These are phyloP conservation scores for Glyphotaelius pellucidus DNA, from an alignment of 2,888 invertebrate genomes.

Conservation along the genomic window DNA sequence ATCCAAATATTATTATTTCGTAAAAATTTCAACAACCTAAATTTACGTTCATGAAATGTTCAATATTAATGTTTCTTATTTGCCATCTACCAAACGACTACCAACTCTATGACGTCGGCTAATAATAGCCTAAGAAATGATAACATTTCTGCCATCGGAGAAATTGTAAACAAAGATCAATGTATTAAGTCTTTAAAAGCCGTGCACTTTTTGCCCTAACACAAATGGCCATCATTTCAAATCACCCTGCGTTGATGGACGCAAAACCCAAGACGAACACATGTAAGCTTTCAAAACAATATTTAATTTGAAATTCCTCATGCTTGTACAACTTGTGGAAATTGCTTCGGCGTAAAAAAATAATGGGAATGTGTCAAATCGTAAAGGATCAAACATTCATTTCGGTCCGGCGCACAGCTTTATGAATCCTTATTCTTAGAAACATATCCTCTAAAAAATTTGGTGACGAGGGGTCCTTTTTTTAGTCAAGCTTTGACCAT, in stretches of 20 bases:
- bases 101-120: too few relatives aligned
- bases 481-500: conserved; percentile 45
- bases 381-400: conserved; percentile 3
- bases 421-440: conserved; percentile 39
- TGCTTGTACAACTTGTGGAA: conserved; percentile 17
- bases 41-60: too few relatives aligned
- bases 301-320: conserved; percentile 6
- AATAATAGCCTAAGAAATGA: too few relatives aligned
- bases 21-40: too few relatives aligned
- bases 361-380: conserved; percentile 47
- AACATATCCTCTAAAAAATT: conserved; percentile 41
- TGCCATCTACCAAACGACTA: too few relatives aligned
- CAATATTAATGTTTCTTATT: too few relatives aligned
- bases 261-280: not conserved
- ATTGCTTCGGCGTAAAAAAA: conserved; percentile 33
- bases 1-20: too few relatives aligned
- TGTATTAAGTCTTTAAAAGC: too few relatives aligned
- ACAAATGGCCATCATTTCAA: not conserved
- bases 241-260: not conserved
- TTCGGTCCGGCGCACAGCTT: conserved; percentile 12
- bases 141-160: too few relatives aligned
- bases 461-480: conserved; percentile 56
- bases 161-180: too few relatives aligned
- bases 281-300: conserved; percentile 34
- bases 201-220: not conserved